Conservation (phyloP, 2,113 vertebrate species). For the Pomatorhinus ruficollis region DNA sequence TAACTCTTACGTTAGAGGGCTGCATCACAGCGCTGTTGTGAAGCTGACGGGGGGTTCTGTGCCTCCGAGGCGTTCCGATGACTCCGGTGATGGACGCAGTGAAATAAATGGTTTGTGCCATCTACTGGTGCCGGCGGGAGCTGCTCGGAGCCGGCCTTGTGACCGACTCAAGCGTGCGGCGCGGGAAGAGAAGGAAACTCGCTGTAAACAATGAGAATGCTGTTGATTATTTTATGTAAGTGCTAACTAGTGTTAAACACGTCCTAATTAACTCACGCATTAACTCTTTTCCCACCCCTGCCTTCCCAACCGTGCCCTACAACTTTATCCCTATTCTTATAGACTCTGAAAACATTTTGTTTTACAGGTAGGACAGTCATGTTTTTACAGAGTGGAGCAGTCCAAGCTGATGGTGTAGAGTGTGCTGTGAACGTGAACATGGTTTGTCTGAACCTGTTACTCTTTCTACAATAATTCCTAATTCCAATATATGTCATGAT, state of each 20-base stretch:
- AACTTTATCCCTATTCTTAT: background rate
- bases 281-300: background rate
- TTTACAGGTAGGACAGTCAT: background rate
- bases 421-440: background rate
- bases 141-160: background rate
- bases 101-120: conserved; percentile 66
- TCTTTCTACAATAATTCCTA: background rate
- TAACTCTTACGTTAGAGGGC: background rate
- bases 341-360: background rate
- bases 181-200: background rate
- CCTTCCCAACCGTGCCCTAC: background rate
- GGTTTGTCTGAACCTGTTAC: background rate
- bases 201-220: fast-evolving
- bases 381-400: background rate
- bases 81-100: background rate
- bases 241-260: background rate
- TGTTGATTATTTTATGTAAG: background rate
- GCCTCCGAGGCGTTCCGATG: background rate
- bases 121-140: conserved; percentile 40
- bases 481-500: background rate
- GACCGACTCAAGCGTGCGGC: fast-evolving
- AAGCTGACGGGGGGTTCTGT: background rate
- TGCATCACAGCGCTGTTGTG: fast-evolving
- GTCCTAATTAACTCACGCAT: background rate
- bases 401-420: background rate